Evolutionary conservation across 2,888 invertebrate species (phyloP).

Genomic region (Mycalesis mineus): DNA sequence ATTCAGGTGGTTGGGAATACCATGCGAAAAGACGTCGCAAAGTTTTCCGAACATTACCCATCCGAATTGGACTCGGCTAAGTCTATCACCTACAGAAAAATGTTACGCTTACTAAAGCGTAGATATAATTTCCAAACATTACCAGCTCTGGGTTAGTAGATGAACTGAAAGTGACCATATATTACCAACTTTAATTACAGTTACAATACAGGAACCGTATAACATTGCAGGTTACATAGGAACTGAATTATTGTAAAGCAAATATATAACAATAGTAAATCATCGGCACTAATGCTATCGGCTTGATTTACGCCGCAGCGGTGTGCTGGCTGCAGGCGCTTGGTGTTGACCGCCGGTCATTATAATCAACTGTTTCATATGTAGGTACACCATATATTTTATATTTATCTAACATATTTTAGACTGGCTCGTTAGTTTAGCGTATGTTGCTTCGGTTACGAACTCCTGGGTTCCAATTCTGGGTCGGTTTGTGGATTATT

Average conservation of each 20-base stretch:
- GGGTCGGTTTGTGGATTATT: too few relatives aligned
- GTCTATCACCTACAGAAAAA: too few relatives aligned
- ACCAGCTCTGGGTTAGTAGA: not conserved
- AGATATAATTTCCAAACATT: too few relatives aligned
- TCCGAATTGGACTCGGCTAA: too few relatives aligned
- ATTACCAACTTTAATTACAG: conserved; percentile 3
- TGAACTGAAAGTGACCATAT: not conserved
- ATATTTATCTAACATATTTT: too few relatives aligned
- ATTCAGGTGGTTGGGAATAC: too few relatives aligned
- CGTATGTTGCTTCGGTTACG: too few relatives aligned
- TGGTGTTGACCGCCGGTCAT: conserved; percentile 47
- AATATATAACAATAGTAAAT: conserved; percentile 34
- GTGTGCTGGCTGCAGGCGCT: conserved; percentile 41
- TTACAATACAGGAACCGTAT: conserved; percentile 8
- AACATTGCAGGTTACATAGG: conserved; percentile 4
- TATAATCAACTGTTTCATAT: conserved; percentile 40
- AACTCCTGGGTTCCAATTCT: too few relatives aligned
- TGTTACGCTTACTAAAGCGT: too few relatives aligned
- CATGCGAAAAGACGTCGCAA: too few relatives aligned
- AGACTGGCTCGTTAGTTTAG: too few relatives aligned
- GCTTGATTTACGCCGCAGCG: conserved; percentile 43
- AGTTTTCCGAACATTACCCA: too few relatives aligned
- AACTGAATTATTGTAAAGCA: conserved; percentile 11
- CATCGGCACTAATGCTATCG: conserved; percentile 36
- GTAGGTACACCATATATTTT: conserved; percentile 33